Evolutionary conservation across 2,113 vertebrate genomes (phyloP).

Genomic region (Etia nguti): DNA sequence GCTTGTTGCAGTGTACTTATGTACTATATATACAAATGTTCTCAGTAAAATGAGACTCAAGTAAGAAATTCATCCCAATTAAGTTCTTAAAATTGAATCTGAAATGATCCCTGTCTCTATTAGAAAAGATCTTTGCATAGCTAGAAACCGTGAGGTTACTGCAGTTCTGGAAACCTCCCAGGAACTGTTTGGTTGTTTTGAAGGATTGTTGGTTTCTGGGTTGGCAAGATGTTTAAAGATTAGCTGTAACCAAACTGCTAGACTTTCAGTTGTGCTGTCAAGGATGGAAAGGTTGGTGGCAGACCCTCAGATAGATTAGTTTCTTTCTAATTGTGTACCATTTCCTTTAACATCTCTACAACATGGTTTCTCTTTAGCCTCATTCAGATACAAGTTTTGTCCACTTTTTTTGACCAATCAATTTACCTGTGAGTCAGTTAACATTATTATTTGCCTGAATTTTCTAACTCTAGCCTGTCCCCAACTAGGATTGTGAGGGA

Average conservation of each 20-base stretch:
- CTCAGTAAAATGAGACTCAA: not conserved
- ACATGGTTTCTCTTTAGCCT: not conserved
- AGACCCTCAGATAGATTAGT: not conserved
- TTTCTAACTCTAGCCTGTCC: not conserved
- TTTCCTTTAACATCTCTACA: not conserved
- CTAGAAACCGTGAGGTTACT: no score
- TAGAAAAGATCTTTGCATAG: not conserved
- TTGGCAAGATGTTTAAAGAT: not conserved
- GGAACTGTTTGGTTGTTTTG: not conserved
- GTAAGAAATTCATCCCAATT: not conserved
- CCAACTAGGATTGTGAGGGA: not conserved
- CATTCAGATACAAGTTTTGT: not conserved
- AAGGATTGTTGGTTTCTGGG: not conserved
- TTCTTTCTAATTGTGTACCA: not conserved
- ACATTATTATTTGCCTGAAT: not conserved
- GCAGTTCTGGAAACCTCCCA: not conserved
- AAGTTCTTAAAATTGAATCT: not conserved
- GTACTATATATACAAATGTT: not conserved
- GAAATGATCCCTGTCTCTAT: not conserved
- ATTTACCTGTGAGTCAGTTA: not conserved
- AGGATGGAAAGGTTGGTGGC: not conserved
- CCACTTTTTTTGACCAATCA: not conserved
- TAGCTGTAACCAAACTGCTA: not conserved
- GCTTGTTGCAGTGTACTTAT: not conserved
- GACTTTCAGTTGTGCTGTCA: not conserved